Conservation (phyloP, 2,888 invertebrate species). For the Eilema depressum region DNA sequence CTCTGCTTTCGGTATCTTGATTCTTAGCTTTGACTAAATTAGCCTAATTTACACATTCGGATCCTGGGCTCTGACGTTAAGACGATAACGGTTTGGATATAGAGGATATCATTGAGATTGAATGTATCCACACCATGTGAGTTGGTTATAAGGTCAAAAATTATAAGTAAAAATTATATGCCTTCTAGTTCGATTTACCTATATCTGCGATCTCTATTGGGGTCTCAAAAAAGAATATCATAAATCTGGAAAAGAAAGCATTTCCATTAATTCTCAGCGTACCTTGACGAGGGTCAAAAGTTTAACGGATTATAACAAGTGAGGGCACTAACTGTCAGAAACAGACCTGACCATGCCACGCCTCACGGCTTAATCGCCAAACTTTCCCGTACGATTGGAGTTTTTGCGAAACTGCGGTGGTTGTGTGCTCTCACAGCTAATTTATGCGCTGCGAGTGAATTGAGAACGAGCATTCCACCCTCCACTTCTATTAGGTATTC, state of each 20-base stretch:
- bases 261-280: constrained; percentile 80
- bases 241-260: constrained; percentile 77
- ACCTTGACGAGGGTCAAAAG: constrained; percentile 86
- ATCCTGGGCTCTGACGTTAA: no score
- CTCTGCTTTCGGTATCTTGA: no score
- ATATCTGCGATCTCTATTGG: constrained; percentile 3
- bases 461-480: constrained; percentile 69
- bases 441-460: constrained; percentile 81
- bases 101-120: no score
- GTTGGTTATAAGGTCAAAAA: no score
- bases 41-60: no score
- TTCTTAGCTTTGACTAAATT: no score
- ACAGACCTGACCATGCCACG: constrained; percentile 83
- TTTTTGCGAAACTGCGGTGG: constrained; percentile 82
- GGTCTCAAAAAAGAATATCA: constrained; percentile 55
- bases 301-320: constrained; percentile 86
- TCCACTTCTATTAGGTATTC: constrained; percentile 80
- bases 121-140: no score
- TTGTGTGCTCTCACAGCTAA: constrained; percentile 75
- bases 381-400: constrained; percentile 85
- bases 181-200: constrained; percentile 1
- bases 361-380: constrained; percentile 85
- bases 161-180: neutral
- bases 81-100: no score
- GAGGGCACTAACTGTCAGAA: constrained; percentile 85